Base-by-base conservation (phyloP, 1,140 invertebrate species). In the Meloidogyne chitwoodi region DNA sequence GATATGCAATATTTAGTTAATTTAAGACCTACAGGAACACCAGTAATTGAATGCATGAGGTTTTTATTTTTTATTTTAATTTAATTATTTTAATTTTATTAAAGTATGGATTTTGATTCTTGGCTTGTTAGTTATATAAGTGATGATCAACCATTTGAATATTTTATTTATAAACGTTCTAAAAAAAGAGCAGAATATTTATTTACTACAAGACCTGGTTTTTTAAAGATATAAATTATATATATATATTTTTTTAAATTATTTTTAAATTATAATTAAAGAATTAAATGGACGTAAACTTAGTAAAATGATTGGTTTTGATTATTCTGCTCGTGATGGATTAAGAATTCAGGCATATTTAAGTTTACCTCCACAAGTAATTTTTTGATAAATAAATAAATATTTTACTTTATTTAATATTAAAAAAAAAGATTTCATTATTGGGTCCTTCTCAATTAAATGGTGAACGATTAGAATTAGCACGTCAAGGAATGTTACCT, bases 1-100 rank as follows among this genome's bases (percentile, higher is more conserved):
- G 84, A 85, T 62, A 78, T 85, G 66, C 84, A 85, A 79, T 86
- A 87, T 78, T 73, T 85, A 44, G 84, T 87, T n/a, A 87, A 85
- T 71, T 64, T 85, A 38, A 74, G 79, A 22, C 83, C 83, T 22
- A 26, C 73, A 10, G 83, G 79, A 68, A 83, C 83, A 3, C 75
- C 84, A 1, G 72, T 83, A 5, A 83, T 85, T 63, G 74, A 85
- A 34, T 77, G 77, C 38, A 78, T 83, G 72, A 82, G 79, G 41
- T 38, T 48, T 44, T 27, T 22, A 6, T 4, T 19, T 26, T 38
- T n/a, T 31, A 11, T 16, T 44, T 68, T 38, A 38, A 38, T 14
- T 31, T 10, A 22, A 44, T 44, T 56, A n/a, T 27, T 44, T 26
- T 69, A 31, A 68, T 11, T 38, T 16, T 41, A 16, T 41, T 41